phyloP scores from a whole-genome alignment of 2,888 invertebrate species.

The Notocelia uddmanniana region DNA sequence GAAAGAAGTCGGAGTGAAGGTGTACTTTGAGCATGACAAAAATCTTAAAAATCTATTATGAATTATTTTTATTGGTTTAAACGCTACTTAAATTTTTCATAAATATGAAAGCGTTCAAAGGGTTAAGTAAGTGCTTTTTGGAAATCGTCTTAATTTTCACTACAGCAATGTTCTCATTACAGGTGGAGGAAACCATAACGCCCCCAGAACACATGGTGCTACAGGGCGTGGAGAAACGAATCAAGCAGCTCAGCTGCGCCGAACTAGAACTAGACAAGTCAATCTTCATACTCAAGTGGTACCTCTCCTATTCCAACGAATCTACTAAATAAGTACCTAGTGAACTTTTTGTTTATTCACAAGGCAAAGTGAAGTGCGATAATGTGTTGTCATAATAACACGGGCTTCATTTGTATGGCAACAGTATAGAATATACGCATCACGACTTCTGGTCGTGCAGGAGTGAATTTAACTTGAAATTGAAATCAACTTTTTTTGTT shows the following conservation, averaged over 20 bases:
- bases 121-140: no score
- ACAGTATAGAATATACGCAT: background rate
- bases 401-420: background rate
- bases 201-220: conserved; percentile 93
- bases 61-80: no score
- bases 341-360: background rate
- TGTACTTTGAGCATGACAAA: no score
- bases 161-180: conserved; percentile 47
- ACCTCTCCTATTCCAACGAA: conserved; percentile 78
- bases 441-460: background rate
- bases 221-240: conserved; percentile 89
- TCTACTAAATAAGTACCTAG: background rate
- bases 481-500: background rate
- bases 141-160: no score
- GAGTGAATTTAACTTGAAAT: background rate
- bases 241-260: conserved; percentile 91
- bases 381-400: background rate
- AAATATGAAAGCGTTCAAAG: no score
- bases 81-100: no score
- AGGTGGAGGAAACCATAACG: conserved; percentile 95
- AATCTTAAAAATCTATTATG: no score
- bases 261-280: conserved; percentile 94
- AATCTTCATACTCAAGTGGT: conserved; percentile 93
- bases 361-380: background rate
- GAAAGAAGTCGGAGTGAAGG: no score